Conservation (phyloP, 2,888 invertebrate species). For the Scaptomyza tumidula region DNA sequence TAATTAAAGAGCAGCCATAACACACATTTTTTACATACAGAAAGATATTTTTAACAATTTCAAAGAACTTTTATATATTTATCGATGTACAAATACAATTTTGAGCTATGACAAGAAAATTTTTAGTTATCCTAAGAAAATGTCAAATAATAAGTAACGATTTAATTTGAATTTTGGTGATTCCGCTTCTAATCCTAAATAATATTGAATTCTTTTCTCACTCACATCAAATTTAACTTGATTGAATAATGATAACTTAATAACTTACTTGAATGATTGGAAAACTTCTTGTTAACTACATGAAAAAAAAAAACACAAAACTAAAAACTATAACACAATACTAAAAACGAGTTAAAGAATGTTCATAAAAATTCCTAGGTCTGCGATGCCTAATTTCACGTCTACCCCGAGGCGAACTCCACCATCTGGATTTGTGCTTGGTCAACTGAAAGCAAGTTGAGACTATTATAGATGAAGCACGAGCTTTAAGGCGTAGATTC, state of each 20-base stretch:
- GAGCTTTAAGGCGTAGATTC: slow-evolving; percentile 85
- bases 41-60: background rate
- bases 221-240: background rate
- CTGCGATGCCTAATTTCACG: background rate
- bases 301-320: slow-evolving; percentile 5
- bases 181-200: no score
- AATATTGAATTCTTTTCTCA: background rate
- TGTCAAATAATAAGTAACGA: no score
- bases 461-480: slow-evolving; percentile 83
- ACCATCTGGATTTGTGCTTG: background rate
- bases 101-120: no score
- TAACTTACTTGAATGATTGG: background rate
- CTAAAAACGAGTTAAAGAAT: background rate
- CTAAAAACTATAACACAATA: background rate
- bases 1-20: slow-evolving; percentile 38
- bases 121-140: no score
- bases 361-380: background rate
- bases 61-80: background rate
- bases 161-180: no score
- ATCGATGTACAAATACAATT: no score
- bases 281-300: background rate
- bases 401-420: slow-evolving; percentile 11
- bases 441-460: slow-evolving; percentile 75
- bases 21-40: background rate
- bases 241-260: background rate